These are phyloP conservation scores for Paracyclopina nana DNA, from an alignment of 1,140 invertebrate genomes.

Conservation along the genomic window DNA sequence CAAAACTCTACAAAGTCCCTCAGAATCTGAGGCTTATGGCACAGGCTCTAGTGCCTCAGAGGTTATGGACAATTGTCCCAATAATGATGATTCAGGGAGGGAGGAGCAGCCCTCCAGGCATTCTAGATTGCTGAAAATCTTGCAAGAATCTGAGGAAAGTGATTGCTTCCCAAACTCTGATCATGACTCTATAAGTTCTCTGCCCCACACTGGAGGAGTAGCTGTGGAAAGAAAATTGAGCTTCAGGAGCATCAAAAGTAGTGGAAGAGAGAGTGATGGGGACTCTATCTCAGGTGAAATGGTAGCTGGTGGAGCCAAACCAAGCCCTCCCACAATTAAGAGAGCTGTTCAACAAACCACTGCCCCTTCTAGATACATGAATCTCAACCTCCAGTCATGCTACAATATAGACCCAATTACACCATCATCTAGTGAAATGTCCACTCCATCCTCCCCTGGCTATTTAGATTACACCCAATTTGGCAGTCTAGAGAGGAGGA, in stretches of 20 bases:
- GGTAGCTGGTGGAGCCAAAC: background rate
- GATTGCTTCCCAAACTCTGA: conserved; percentile 1
- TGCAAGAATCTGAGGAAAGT: background rate
- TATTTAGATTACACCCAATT: background rate
- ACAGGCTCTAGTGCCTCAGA: background rate
- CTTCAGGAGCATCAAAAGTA: conserved; percentile 1
- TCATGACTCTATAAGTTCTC: background rate
- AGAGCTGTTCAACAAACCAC: too few species aligned
- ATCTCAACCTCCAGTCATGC: background rate
- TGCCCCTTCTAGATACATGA: too few species aligned
- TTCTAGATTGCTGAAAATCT: background rate
- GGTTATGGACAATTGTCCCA: background rate
- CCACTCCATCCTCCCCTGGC: background rate
- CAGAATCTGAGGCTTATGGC: background rate
- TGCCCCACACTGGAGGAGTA: too few species aligned
- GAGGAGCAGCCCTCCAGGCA: background rate
- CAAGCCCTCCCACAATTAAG: background rate
- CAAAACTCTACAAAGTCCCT: background rate
- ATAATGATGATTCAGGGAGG: background rate
- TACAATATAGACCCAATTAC: background rate
- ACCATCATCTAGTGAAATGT: background rate
- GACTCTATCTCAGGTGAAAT: background rate
- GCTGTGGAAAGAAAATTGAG: background rate
- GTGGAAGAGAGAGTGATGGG: background rate
- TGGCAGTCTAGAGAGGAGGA: background rate